A percentile compares a stretch with the other conserved stretches of the same genome.
phyloP scores from a whole-genome alignment of 2,888 invertebrate genomes.

The Nephrotoma flavescens region DNA sequence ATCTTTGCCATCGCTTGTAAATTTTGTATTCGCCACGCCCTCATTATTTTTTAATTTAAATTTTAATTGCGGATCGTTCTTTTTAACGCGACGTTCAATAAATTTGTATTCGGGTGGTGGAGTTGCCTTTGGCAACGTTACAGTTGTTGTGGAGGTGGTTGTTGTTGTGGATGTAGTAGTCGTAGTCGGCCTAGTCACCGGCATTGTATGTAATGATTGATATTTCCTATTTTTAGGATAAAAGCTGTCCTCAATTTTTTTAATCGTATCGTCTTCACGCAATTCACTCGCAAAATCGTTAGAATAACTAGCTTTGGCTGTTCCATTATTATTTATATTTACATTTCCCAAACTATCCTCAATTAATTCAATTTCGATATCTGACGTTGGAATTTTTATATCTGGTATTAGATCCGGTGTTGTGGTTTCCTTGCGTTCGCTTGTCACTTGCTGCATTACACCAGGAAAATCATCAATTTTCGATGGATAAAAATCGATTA shows the following conservation, averaged over 20 bases:
- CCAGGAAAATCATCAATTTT: constrained; percentile 26
- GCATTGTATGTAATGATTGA: background rate
- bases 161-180: background rate
- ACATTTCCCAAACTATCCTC: constrained; percentile 8
- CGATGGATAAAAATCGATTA: constrained; percentile 27
- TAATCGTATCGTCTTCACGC: constrained; percentile 28
- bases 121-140: background rate
- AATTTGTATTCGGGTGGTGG: constrained; percentile 15
- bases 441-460: constrained; percentile 18
- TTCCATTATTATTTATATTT: constrained; percentile 1
- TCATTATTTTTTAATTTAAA: background rate
- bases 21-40: constrained; percentile 30
- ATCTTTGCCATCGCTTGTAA: constrained; percentile 11
- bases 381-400: constrained; percentile 13
- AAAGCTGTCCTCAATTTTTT: constrained; percentile 27
- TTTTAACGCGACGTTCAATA: constrained; percentile 30
- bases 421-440: constrained; percentile 12
- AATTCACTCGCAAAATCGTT: constrained; percentile 24
- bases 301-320: background rate
- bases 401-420: constrained; percentile 12
- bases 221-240: constrained; percentile 5
- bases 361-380: constrained; percentile 15
- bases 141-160: background rate
- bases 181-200: background rate
- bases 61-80: constrained; percentile 23